phyloP scores from a whole-genome alignment of 1,140 invertebrate genomes.

The Pararge aegeria region DNA sequence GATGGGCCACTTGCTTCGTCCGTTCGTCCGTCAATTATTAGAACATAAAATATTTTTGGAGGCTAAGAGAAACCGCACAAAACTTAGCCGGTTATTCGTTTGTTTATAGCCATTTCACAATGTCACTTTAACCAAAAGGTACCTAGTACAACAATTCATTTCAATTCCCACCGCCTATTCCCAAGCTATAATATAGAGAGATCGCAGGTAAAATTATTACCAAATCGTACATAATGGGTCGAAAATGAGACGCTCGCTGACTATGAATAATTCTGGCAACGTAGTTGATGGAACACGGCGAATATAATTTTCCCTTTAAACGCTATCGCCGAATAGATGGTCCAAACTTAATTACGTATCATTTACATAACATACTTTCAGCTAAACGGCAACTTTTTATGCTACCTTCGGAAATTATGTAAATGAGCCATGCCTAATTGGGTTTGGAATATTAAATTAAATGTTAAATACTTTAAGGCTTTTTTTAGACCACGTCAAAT shows the following conservation, averaged over 20 bases:
- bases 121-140: too few relatives aligned
- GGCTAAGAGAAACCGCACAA: too few relatives aligned
- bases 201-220: neutral
- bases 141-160: too few relatives aligned
- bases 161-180: too few relatives aligned
- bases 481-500: neutral
- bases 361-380: conserved; percentile 6
- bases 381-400: neutral
- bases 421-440: neutral
- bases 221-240: neutral
- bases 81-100: too few relatives aligned
- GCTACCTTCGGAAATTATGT: neutral
- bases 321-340: neutral
- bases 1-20: too few relatives aligned
- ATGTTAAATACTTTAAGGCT: neutral
- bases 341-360: neutral
- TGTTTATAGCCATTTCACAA: too few relatives aligned
- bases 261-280: conserved; percentile 7
- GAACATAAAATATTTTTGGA: too few relatives aligned
- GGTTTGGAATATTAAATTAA: neutral
- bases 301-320: conserved; percentile 4
- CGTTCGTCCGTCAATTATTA: too few relatives aligned
- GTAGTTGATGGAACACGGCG: conserved; percentile 1
- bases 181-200: too few relatives aligned
- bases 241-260: neutral